A percentile compares a stretch with the other conserved stretches of the same genome.
Conservation (phyloP, 92 coral and sea anemone species). For the Porites lobata region DNA sequence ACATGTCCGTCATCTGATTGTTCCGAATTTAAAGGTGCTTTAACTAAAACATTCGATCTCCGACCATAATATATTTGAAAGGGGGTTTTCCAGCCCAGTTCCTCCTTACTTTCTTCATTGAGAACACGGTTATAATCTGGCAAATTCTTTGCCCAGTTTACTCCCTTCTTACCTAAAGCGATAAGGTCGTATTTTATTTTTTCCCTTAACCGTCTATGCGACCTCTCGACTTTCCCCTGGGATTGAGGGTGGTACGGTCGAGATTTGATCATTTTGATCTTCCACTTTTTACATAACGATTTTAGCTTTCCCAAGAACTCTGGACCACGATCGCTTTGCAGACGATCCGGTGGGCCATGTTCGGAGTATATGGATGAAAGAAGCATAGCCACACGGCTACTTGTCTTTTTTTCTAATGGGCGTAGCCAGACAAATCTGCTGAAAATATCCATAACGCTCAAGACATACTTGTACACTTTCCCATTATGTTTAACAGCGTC, state of each 20-base stretch:
- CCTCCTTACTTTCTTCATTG: constrained; percentile 38
- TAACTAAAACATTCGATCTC: constrained; percentile 35
- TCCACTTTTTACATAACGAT: constrained; percentile 29
- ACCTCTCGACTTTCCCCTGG: constrained; percentile 65
- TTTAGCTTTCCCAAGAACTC: constrained; percentile 38
- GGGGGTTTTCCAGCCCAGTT: constrained; percentile 32
- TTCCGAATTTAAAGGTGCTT: constrained; percentile 15
- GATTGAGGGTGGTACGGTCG: constrained; percentile 70
- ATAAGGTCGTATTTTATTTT: constrained; percentile 51
- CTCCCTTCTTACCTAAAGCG: constrained; percentile 27
- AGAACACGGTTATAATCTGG: constrained; percentile 27
- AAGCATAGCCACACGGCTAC: constrained; percentile 40
- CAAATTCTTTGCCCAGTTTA: constrained; percentile 32
- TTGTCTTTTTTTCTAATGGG: constrained; percentile 40
- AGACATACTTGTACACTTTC: constrained; percentile 33
- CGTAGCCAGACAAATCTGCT: constrained; percentile 40
- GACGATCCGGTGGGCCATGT: constrained; percentile 56
- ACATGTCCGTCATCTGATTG: constrained; percentile 18
- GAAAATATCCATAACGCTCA: constrained; percentile 40
- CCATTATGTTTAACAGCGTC: constrained; percentile 37
- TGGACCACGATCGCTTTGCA: constrained; percentile 49
- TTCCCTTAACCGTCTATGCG: constrained; percentile 56
- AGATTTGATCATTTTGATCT: constrained; percentile 39
- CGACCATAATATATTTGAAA: constrained; percentile 48
- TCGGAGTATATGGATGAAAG: constrained; percentile 26